Base-by-base conservation (phyloP, 1,140 invertebrate species). In the Pseudachorutes palmiensis region DNA sequence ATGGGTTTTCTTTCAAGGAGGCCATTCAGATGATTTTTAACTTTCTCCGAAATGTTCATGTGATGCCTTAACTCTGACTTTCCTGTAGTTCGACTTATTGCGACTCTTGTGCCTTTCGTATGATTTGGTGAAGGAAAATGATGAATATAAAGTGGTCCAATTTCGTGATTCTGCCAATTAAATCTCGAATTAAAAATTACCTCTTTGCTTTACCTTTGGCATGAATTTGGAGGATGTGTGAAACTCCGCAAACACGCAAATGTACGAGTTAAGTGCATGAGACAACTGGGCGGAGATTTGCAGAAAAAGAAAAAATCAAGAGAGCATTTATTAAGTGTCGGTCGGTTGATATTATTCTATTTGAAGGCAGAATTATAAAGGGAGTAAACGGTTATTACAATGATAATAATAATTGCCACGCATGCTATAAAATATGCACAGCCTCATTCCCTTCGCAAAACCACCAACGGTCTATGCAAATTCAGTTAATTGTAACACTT, bases 351-450 rank as follows among this genome's bases (percentile, higher is more conserved):
- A 19, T 45, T 45, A 12, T 12, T 45, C 36, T 45, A 45, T 45
- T 45, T 45, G 36, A 19, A 45, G 36, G 36, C 36, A 45, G 36
- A 45, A 45, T 45, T 45, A 45, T 45, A 45, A 45, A 45, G 36
- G n/a, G 9, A 45, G 36, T 45, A 45, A 45, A 45, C 36, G 36
- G 36, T 45, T 19, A 45, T 45, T 45, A 45, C 9, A 45, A 45
- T 45, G 36, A 45, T 45, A 45, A 45, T 45, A 45, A 45, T 45
- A 45, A 45, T 45, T 45, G 36, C 36, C 36, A 45, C 36, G 36
- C 36, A 45, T 45, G 36, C 36, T 45, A 45, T 45, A 45, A 9
- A 19, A 45, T 12, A 45, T 12, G 19, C 9, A 45, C 36, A 45
- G 36, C 36, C 36, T 45, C 36, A 45, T 45, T 45, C 36, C 9